Evolutionary conservation across 1,140 invertebrate genomes (phyloP), one percentile per base, ranked within the genome.

Genomic region (Ctenoplectra terminalis): DNA sequence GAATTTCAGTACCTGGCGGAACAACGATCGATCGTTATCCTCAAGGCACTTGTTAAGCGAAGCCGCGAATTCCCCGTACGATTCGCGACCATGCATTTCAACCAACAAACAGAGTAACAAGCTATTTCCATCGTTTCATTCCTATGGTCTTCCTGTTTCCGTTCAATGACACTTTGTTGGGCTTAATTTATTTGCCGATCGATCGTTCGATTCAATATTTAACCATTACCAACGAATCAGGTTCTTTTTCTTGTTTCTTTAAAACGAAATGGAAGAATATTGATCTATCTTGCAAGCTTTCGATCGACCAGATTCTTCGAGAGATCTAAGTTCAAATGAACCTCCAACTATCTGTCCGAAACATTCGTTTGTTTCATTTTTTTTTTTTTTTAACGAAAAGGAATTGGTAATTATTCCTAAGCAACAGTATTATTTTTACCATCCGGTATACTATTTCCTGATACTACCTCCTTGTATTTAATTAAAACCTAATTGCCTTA

Each of bases 21-120:
- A 13, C 20, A 64, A 72, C 46, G 77, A 83, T 81, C 77, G 82
- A 74, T 74, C 76, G 54, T 74, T 80, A 50, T 80, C 77, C 61
- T 81, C 77, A 9, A 73, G 69, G 77, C 76, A 81, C 77, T 79
- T 52, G 77, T 71, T 72, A 61, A 52, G 43, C 43, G 40, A 74
- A 74, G n/a, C 72, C 34, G 23, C n/a, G 56, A 72, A 79, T 58
- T 46, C 76, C 56, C 64, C 15, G 20, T 20, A 43, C 31, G 26
- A 46, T 46, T 58, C 75, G 46, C 77, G 23, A 63, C 46, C 37
- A 52, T 52, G 26, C 48, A 52, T 63, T 63, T 72, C 56, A 5
- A 31, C 11, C 31, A 3, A 37, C 58, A 17, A 40, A 50, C n/a
- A 61, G 52, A 60, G 56, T 73, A 52, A 40, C 76, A 5, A 43